Conservation (phyloP, 2,888 invertebrate species). For the Lithophane socia region DNA sequence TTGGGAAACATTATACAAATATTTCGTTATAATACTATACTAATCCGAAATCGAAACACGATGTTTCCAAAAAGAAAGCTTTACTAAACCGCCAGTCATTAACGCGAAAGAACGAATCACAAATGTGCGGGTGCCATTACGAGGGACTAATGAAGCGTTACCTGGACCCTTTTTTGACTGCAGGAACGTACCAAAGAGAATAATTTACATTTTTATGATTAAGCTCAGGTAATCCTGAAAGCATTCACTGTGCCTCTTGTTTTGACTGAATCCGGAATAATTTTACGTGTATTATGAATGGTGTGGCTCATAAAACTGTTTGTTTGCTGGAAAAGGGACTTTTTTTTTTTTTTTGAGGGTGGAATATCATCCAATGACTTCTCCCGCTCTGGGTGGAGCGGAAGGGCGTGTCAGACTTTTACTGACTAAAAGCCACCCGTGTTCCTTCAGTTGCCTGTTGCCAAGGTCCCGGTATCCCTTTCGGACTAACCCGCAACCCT, state of each 20-base stretch:
- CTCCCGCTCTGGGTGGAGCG: no score
- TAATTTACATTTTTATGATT: constrained; percentile 79
- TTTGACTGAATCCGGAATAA: constrained; percentile 45
- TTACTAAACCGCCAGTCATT: constrained; percentile 67
- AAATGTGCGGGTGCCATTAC: constrained; percentile 70
- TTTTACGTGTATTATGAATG: constrained; percentile 19
- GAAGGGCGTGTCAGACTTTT: no score
- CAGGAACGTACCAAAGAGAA: constrained; percentile 67
- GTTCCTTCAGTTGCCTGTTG: no score
- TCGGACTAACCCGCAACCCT: no score
- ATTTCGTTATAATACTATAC: neutral
- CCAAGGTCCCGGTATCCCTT: no score
- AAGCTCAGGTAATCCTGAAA: constrained; percentile 71
- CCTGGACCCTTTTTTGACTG: constrained; percentile 69
- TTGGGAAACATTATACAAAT: neutral
- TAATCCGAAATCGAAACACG: constrained; percentile 6
- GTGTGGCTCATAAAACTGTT: constrained; percentile 20
- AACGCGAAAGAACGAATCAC: constrained; percentile 68
- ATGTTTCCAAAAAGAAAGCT: constrained; percentile 49
- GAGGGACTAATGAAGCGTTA: constrained; percentile 72
- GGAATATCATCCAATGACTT: no score
- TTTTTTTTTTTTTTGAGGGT: no score
- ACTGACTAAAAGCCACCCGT: no score
- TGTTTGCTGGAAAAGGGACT: neutral
- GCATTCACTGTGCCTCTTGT: constrained; percentile 41